These are phyloP conservation scores for Larimichthys polyactis DNA, from an alignment of 2,113 vertebrate genomes.

Conservation along the genomic window DNA sequence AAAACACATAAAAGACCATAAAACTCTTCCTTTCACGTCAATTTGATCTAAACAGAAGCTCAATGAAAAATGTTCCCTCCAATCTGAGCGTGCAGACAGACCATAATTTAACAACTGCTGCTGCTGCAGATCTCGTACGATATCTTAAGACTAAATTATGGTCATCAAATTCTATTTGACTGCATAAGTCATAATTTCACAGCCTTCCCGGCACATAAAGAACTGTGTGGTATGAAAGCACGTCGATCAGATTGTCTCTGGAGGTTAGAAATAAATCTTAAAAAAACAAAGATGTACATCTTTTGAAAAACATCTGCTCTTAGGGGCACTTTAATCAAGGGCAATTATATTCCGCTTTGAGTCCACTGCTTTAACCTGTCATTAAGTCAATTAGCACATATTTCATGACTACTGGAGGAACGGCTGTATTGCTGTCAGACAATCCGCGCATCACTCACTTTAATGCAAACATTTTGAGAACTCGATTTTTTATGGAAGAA, in stretches of 20 bases:
- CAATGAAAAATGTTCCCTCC: slow-evolving; percentile 9
- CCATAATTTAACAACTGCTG: slow-evolving; percentile 32
- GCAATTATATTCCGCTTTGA: slow-evolving; percentile 23
- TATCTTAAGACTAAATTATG: slow-evolving; percentile 41
- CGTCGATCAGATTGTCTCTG: slow-evolving; percentile 24
- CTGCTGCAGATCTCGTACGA: slow-evolving; percentile 31
- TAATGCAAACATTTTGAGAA: slow-evolving; percentile 20
- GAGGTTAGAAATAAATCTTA: slow-evolving; percentile 11
- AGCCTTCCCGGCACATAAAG: slow-evolving; percentile 30
- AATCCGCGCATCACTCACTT: slow-evolving; percentile 4
- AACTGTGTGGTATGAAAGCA: neutral
- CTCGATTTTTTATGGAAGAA: slow-evolving; percentile 66
- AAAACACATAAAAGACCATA: slow-evolving; percentile 17
- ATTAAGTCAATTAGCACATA: slow-evolving; percentile 21
- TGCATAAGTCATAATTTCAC: slow-evolving; percentile 29
- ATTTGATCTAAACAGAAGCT: slow-evolving; percentile 21
- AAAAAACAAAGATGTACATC: slow-evolving; percentile 31
- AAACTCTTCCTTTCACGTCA: neutral
- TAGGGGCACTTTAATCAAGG: slow-evolving; percentile 11
- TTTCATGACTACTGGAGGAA: neutral
- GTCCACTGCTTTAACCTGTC: neutral
- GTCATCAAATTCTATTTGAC: slow-evolving; percentile 34
- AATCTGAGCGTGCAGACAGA: slow-evolving; percentile 13
- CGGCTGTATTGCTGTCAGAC: slow-evolving; percentile 55
- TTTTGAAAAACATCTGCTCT: slow-evolving; percentile 22